A percentile compares a stretch with the other conserved stretches of the same genome.
Evolutionary conservation across 2,797 vertebrate genomes (phyloP).

Genomic region (Danio aesculapii): DNA sequence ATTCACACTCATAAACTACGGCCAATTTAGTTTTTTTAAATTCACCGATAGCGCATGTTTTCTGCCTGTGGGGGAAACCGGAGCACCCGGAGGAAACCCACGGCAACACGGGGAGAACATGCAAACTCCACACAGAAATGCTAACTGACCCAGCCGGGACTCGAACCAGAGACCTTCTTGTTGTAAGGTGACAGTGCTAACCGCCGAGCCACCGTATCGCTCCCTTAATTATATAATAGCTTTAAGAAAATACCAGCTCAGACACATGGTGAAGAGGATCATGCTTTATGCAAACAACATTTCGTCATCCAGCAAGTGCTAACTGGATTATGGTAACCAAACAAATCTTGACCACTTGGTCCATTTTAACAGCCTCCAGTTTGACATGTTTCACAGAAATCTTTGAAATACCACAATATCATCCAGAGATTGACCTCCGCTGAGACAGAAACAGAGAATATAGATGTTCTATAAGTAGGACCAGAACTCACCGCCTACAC

Average conservation of each 20-base stretch:
- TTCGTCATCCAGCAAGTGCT: not conserved
- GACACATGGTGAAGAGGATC: not conserved
- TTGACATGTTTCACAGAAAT: not conserved
- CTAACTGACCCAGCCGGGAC: no score
- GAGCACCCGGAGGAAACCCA: no score
- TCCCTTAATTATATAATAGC: no score
- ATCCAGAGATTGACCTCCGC: not conserved
- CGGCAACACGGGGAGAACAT: no score
- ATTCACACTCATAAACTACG: no score
- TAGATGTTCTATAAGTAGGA: not conserved
- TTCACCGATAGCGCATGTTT: no score
- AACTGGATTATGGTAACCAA: constrained; percentile 10
- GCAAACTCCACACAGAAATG: no score
- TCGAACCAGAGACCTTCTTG: no score
- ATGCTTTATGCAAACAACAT: not conserved
- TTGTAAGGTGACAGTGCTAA: no score
- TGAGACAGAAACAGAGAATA: not conserved
- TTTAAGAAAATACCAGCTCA: not conserved
- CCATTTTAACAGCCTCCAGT: not conserved
- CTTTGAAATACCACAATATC: not conserved
- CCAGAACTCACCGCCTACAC: not conserved
- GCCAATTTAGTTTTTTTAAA: no score
- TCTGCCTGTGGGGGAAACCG: no score
- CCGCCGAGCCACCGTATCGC: no score
- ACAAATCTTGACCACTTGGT: not conserved